phyloP scores from a whole-genome alignment of 53 echinoderm and acorn worm species.

The Temnopleurus reevesii region DNA sequence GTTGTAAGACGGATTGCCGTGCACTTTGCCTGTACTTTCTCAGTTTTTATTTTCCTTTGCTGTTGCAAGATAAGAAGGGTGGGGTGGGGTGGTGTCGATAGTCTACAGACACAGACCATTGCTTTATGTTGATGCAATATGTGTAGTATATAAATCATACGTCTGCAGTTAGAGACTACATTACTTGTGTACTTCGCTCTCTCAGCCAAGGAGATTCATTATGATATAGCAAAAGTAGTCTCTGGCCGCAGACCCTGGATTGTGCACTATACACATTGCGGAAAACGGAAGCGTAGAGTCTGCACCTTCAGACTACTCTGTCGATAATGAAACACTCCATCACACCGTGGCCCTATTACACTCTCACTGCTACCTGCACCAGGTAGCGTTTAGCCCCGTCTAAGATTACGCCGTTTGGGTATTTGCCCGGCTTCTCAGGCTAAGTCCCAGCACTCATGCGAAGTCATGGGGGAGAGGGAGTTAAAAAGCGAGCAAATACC shows the following conservation, averaged over 20 bases:
- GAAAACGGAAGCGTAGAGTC: too few species aligned
- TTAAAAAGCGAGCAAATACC: slow-evolving; percentile 43
- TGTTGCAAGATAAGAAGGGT: not conserved
- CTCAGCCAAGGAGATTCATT: too few species aligned
- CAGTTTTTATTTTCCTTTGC: not conserved
- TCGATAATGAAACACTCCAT: not conserved
- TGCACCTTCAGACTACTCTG: too few species aligned
- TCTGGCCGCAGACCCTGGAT: too few species aligned
- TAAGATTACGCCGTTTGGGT: slow-evolving; percentile 23
- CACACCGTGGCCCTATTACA: not conserved
- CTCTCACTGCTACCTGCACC: not conserved
- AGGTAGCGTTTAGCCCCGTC: slow-evolving; percentile 12
- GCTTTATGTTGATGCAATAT: not conserved
- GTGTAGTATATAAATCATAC: too few species aligned
- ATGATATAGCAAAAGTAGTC: too few species aligned
- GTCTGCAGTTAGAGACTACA: too few species aligned
- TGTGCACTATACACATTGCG: too few species aligned
- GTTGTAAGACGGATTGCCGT: slow-evolving; percentile 15
- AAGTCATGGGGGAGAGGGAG: not conserved
- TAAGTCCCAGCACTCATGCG: not conserved
- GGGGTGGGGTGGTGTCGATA: not conserved
- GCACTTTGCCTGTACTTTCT: slow-evolving; percentile 43
- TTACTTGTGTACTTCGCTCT: too few species aligned
- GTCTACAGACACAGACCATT: not conserved
- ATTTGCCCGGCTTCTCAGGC: not conserved